Percentiles rank a stretch among this genome's conserved stretches.
These are phyloP conservation scores for Malurus elegans DNA, from an alignment of 2,113 vertebrate species.

Conservation along the genomic window DNA sequence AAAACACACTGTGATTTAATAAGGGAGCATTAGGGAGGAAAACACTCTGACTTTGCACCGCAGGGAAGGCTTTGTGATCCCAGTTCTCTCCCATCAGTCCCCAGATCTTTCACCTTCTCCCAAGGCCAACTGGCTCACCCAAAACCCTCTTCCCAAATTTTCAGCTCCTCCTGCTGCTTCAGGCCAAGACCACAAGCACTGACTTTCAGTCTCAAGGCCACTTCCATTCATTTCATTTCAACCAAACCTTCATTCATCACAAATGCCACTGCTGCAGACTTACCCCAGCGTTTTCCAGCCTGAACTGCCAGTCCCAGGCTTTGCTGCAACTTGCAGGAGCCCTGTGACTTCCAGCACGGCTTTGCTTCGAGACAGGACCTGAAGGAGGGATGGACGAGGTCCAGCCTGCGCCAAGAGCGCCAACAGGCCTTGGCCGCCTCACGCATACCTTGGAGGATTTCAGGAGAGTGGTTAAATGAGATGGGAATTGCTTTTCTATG, in stretches of 20 bases:
- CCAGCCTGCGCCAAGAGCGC: neutral
- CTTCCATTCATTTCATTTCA: neutral
- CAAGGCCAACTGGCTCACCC: rapidly evolving
- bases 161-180: neutral
- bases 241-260: neutral
- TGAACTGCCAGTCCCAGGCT: neutral
- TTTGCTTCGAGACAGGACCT: neutral
- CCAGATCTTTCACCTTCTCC: neutral
- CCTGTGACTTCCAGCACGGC: neutral
- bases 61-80: no score
- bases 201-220: neutral
- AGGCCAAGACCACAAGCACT: neutral
- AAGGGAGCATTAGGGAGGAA: neutral
- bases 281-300: neutral
- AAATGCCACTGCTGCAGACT: neutral
- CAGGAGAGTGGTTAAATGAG: neutral
- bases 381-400: neutral
- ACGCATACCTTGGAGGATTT: neutral
- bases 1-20: neutral
- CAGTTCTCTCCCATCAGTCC: neutral
- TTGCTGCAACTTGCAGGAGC: neutral
- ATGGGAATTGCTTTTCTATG: neutral
- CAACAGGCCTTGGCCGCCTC: neutral
- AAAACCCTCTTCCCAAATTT: neutral
- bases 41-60: rapidly evolving